Percentiles rank a stretch among this genome's conserved stretches.
These are phyloP conservation scores for Dromius quadrimaculatus DNA, from an alignment of 2,888 invertebrate species.

Conservation along the genomic window DNA sequence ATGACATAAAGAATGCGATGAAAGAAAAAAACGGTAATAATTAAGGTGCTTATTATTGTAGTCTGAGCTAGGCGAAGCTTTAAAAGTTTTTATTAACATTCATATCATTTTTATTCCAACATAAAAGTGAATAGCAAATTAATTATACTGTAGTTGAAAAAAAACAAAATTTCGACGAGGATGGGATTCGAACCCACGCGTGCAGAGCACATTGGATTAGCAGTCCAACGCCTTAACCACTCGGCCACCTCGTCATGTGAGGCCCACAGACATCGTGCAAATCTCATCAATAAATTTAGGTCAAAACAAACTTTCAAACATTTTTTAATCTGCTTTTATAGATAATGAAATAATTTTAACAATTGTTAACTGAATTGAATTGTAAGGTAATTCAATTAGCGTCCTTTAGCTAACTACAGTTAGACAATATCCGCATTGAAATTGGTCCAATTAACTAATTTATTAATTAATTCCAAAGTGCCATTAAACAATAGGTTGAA, in stretches of 20 bases:
- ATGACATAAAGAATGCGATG: too few species aligned
- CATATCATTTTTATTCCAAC: too few species aligned
- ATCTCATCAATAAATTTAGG: background rate
- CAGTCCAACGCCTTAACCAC: slow-evolving; percentile 54
- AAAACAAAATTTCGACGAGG: slow-evolving; percentile 67
- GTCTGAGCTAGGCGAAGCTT: too few species aligned
- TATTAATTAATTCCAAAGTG: background rate
- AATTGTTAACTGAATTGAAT: background rate
- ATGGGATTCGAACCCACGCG: slow-evolving; percentile 76
- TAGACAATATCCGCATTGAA: background rate
- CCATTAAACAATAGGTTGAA: too few species aligned
- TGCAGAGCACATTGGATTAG: slow-evolving; percentile 76
- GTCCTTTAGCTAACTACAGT: background rate
- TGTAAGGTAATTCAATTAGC: background rate
- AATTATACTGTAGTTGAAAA: too few species aligned
- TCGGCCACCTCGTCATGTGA: background rate
- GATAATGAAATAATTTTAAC: background rate
- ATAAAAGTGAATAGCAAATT: too few species aligned
- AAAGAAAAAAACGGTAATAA: too few species aligned
- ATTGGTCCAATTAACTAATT: background rate
- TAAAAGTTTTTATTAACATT: too few species aligned
- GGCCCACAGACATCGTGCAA: background rate
- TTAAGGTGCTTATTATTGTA: too few species aligned
- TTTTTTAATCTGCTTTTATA: background rate
- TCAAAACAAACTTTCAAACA: background rate